Evolutionary conservation across 2,797 vertebrate genomes (phyloP).

Genomic region (Pseudochaenichthys georgianus): DNA sequence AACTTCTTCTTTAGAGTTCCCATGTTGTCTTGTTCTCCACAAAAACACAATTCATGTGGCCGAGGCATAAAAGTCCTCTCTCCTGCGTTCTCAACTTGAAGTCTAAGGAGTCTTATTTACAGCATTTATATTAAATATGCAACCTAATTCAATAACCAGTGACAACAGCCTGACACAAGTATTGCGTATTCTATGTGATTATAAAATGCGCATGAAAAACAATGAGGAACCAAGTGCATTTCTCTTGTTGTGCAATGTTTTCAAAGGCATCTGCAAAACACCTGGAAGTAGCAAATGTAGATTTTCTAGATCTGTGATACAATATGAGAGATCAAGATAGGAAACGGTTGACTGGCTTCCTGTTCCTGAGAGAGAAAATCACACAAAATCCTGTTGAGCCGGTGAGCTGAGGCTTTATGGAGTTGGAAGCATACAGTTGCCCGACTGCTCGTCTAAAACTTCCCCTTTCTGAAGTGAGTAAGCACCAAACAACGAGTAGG

Average conservation of each 20-base stretch:
- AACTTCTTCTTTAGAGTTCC: not conserved
- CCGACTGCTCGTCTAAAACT: not conserved
- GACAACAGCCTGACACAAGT: constrained; percentile 1
- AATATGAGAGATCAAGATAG: not conserved
- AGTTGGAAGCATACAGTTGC: constrained; percentile 1
- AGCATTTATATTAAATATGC: not conserved
- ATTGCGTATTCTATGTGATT: not conserved
- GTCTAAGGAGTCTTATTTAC: not conserved
- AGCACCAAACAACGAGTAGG: not conserved
- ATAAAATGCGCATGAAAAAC: not conserved
- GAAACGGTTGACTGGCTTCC: constrained; percentile 9
- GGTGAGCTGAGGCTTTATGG: constrained; percentile 6
- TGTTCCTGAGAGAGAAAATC: constrained; percentile 14
- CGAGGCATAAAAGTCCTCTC: not conserved
- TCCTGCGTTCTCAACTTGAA: not conserved
- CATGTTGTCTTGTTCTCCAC: not conserved
- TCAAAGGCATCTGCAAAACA: constrained; percentile 3
- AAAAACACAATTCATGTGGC: not conserved
- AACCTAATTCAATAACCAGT: not conserved
- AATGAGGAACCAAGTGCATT: not conserved
- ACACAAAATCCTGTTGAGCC: not conserved
- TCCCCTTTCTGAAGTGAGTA: not conserved
- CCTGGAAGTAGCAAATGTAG: not conserved
- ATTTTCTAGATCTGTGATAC: constrained; percentile 1
- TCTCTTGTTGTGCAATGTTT: not conserved